Conservation (phyloP, 1,140 invertebrate genomes). For the Bombus terrestris region DNA sequence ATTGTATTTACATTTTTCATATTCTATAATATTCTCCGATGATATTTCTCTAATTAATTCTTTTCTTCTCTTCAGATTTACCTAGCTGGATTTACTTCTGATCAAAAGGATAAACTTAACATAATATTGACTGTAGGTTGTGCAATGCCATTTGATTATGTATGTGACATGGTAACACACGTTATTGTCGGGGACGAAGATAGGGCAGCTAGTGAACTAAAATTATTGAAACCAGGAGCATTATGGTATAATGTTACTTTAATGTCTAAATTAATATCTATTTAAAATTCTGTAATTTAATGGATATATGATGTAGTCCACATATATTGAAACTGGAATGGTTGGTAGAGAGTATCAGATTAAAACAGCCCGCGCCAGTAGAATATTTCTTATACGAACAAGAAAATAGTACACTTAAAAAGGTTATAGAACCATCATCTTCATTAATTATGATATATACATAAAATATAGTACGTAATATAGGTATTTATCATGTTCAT, state of each 20-base stretch:
- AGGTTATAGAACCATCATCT: slow-evolving; percentile 79
- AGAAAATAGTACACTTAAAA: slow-evolving; percentile 69
- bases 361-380: slow-evolving; percentile 85
- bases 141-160: slow-evolving; percentile 89
- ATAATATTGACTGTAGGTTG: slow-evolving; percentile 91
- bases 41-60: background rate
- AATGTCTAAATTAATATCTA: background rate
- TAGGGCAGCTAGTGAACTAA: slow-evolving; percentile 80
- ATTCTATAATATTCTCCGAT: background rate
- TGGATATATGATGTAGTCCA: slow-evolving; percentile 81
- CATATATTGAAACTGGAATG: slow-evolving; percentile 88
- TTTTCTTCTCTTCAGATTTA: slow-evolving; percentile 83
- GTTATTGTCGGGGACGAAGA: slow-evolving; percentile 87
- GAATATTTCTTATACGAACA: slow-evolving; percentile 80
- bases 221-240: slow-evolving; percentile 77
- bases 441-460: slow-evolving; percentile 84
- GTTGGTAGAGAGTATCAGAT: slow-evolving; percentile 88
- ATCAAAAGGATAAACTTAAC: slow-evolving; percentile 88
- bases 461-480: background rate
- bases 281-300: slow-evolving; percentile 30
- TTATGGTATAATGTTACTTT: slow-evolving; percentile 69
- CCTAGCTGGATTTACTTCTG: slow-evolving; percentile 85
- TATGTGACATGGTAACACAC: slow-evolving; percentile 91
- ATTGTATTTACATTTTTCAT: slow-evolving; percentile 37
- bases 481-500: background rate